A percentile compares a stretch with the other conserved stretches of the same genome.
Evolutionary conservation across 2,888 invertebrate genomes (phyloP).

Genomic region (Toxonevra muliebris): DNA sequence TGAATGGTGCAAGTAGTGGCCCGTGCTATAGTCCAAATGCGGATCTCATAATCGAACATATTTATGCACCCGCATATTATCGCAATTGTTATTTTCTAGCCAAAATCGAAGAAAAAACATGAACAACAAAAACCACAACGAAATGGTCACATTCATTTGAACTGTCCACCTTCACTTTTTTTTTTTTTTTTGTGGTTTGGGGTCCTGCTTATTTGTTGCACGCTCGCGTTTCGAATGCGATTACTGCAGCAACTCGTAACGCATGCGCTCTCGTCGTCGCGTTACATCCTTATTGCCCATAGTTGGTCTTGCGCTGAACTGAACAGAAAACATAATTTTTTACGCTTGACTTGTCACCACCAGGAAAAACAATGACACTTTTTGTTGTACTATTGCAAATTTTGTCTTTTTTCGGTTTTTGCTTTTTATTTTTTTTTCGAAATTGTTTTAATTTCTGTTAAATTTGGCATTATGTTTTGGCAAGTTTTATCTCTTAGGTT

Average conservation of each 20-base stretch:
- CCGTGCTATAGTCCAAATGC: conserved; percentile 26
- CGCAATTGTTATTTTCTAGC: too few species aligned
- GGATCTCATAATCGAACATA: conserved; percentile 2
- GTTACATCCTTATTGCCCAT: conserved; percentile 29
- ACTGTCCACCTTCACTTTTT: conserved; percentile 20
- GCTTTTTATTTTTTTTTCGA: not conserved
- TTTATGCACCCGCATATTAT: too few species aligned
- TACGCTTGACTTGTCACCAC: conserved; percentile 26
- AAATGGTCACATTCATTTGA: not conserved
- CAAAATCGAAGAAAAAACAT: too few species aligned
- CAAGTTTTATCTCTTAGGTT: too few species aligned
- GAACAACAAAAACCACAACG: not conserved
- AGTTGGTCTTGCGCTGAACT: conserved; percentile 13
- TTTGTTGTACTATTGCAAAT: not conserved
- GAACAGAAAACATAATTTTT: conserved; percentile 23
- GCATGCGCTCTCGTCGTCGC: conserved; percentile 24
- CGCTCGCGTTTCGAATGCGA: not conserved
- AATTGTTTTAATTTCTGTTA: too few species aligned
- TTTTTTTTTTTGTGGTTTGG: not conserved
- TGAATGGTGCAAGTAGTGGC: conserved; percentile 15
- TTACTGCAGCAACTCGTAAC: conserved; percentile 8
- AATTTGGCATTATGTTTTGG: too few species aligned
- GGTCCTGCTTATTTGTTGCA: not conserved
- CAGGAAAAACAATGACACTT: too few species aligned
- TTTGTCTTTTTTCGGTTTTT: conserved; percentile 11